Evolutionary conservation across 1,140 invertebrate genomes (phyloP).

Genomic region (Habropoda laboriosa): DNA sequence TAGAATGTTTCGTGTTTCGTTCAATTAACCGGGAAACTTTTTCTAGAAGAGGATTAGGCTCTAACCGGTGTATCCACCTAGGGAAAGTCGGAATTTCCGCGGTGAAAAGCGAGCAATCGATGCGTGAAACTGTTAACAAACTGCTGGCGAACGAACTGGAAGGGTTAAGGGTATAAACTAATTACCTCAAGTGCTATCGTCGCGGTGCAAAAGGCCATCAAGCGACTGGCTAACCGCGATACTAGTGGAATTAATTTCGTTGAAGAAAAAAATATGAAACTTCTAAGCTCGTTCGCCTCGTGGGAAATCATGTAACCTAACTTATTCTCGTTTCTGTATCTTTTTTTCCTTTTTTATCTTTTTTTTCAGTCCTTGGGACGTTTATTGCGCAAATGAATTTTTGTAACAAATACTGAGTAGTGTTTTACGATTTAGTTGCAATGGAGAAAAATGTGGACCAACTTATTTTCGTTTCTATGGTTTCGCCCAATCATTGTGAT

Average conservation of each 20-base stretch:
- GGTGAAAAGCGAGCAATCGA: neutral
- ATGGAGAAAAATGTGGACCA: too few relatives aligned
- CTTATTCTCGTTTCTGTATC: neutral
- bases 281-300: neutral
- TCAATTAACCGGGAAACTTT: neutral
- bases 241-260: neutral
- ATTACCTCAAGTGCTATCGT: neutral
- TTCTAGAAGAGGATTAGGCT: neutral
- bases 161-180: slow-evolving; percentile 11
- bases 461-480: too few relatives aligned
- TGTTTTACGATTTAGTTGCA: too few relatives aligned
- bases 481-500: too few relatives aligned
- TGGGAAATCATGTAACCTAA: neutral
- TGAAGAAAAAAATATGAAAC: neutral
- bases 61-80: too few relatives aligned
- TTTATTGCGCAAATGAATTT: too few relatives aligned
- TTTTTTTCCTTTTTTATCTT: neutral
- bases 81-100: neutral
- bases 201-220: slow-evolving; percentile 2
- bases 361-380: too few relatives aligned
- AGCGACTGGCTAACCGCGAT: slow-evolving; percentile 7
- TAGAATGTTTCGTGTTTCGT: neutral
- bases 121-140: slow-evolving; percentile 24
- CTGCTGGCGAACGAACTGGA: slow-evolving; percentile 10
- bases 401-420: too few relatives aligned